phyloP scores from a whole-genome alignment of 2,888 invertebrate genomes.

The Cryptosula pallasiana region DNA sequence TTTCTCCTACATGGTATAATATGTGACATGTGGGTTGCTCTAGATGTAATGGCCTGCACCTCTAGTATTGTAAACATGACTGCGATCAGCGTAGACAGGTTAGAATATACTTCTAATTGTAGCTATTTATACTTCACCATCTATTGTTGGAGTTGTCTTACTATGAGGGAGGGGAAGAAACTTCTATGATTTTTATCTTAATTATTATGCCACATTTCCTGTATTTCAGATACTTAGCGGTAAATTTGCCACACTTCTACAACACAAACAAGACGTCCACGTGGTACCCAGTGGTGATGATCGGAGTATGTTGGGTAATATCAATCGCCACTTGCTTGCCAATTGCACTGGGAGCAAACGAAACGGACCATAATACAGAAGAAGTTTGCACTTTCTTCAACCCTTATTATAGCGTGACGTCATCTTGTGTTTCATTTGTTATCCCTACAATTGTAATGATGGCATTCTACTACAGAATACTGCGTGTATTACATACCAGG shows the following conservation, averaged over 20 bases:
- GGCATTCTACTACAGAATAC: conserved; percentile 93
- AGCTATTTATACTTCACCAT: too few relatives aligned
- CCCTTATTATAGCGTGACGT: conserved; percentile 95
- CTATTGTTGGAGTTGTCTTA: too few relatives aligned
- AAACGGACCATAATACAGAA: conserved; percentile 76
- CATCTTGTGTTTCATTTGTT: conserved; percentile 95
- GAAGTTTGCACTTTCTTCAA: conserved; percentile 93
- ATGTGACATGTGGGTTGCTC: conserved; percentile 57
- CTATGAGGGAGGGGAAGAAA: too few relatives aligned
- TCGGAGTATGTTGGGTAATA: conserved; percentile 91
- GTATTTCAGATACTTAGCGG: conserved; percentile 83
- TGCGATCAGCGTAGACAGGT: conserved; percentile 57
- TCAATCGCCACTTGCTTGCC: conserved; percentile 92
- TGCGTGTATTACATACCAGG: conserved; percentile 67
- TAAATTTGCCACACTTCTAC: conserved; percentile 97
- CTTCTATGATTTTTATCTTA: too few relatives aligned
- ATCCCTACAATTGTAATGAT: conserved; percentile 94
- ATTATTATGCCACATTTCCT: too few relatives aligned
- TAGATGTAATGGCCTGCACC: conserved; percentile 57
- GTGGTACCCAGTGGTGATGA: conserved; percentile 77
- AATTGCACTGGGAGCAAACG: conserved; percentile 90
- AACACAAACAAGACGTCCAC: conserved; percentile 85
- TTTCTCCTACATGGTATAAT: conserved; percentile 55
- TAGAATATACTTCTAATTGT: too few relatives aligned
- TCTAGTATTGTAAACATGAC: conserved; percentile 57